Percentiles rank a stretch among this genome's conserved stretches.
Conservation (phyloP, 2,888 invertebrate genomes). For the Eristalis intricaria region DNA sequence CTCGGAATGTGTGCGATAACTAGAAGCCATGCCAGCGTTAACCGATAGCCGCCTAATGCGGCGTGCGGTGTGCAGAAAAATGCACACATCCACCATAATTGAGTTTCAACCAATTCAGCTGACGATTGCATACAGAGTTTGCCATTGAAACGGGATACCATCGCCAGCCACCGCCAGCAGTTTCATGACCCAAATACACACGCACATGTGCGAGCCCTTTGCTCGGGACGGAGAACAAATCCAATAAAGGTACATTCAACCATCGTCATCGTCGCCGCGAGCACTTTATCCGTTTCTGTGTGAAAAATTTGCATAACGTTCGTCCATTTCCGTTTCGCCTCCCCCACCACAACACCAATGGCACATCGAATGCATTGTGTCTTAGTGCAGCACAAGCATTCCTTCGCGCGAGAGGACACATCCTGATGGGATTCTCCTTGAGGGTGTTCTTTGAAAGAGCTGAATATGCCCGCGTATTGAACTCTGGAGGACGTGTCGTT, state of each 20-base stretch:
- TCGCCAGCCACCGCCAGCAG: background rate
- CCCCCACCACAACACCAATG: no score
- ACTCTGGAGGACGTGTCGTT: background rate
- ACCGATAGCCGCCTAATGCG: background rate
- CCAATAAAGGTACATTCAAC: slow-evolving; percentile 55
- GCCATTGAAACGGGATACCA: slow-evolving; percentile 11
- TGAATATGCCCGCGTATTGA: background rate
- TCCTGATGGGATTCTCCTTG: background rate
- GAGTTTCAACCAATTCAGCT: slow-evolving; percentile 40
- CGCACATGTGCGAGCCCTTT: background rate
- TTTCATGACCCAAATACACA: slow-evolving; percentile 50
- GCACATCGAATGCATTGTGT: no score
- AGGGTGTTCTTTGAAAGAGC: background rate
- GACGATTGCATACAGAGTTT: slow-evolving; percentile 55
- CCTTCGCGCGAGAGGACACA: background rate
- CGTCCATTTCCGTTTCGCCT: slow-evolving; percentile 35
- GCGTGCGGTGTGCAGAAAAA: background rate
- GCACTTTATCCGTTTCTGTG: slow-evolving; percentile 39
- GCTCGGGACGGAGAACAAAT: slow-evolving; percentile 13
- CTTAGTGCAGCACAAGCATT: no score
- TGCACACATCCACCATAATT: slow-evolving; percentile 4
- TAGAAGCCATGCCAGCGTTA: background rate
- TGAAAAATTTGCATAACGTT: slow-evolving; percentile 45
- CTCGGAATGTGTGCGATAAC: background rate
- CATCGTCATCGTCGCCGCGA: slow-evolving; percentile 2